Evolutionary conservation across 2,888 invertebrate species (phyloP).

Genomic region (Ametastegia equiseti): DNA sequence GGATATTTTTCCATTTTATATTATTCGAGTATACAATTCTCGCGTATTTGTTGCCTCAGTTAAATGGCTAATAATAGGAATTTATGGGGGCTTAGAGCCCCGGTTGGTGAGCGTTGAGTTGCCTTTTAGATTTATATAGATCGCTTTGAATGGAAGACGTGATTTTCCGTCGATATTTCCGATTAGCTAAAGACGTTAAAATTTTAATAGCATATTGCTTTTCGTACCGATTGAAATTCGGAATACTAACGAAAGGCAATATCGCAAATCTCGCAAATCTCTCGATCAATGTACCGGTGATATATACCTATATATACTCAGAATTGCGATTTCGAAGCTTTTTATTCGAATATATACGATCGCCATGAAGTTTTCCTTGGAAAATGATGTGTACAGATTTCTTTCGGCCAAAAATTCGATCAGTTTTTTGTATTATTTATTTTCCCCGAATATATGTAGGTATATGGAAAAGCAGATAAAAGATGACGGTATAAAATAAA

Average conservation of each 20-base stretch:
- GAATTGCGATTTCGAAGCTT: too few relatives aligned
- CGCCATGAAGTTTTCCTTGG: too few relatives aligned
- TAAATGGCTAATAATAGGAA: constrained; percentile 17
- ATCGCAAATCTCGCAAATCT: too few relatives aligned
- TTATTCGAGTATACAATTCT: neutral
- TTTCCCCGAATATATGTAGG: too few relatives aligned
- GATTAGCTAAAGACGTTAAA: neutral
- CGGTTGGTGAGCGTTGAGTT: constrained; percentile 3
- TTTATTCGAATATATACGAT: too few relatives aligned
- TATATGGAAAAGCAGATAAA: too few relatives aligned
- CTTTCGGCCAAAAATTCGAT: too few relatives aligned
- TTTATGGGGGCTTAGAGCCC: neutral
- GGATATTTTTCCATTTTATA: neutral
- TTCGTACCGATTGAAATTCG: neutral
- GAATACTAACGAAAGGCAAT: neutral
- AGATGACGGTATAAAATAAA: neutral
- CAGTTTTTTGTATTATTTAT: too few relatives aligned
- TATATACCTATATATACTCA: too few relatives aligned
- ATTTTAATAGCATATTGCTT: constrained; percentile 27
- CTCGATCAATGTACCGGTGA: too few relatives aligned
- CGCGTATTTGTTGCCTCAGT: neutral
- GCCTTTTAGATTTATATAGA: constrained; percentile 23
- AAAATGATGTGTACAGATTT: too few relatives aligned
- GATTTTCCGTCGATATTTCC: constrained; percentile 35
- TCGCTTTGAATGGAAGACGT: constrained; percentile 22